These are phyloP conservation scores for Astropecten irregularis DNA, from an alignment of 53 echinoderm and acorn worm genomes.

Conservation along the genomic window DNA sequence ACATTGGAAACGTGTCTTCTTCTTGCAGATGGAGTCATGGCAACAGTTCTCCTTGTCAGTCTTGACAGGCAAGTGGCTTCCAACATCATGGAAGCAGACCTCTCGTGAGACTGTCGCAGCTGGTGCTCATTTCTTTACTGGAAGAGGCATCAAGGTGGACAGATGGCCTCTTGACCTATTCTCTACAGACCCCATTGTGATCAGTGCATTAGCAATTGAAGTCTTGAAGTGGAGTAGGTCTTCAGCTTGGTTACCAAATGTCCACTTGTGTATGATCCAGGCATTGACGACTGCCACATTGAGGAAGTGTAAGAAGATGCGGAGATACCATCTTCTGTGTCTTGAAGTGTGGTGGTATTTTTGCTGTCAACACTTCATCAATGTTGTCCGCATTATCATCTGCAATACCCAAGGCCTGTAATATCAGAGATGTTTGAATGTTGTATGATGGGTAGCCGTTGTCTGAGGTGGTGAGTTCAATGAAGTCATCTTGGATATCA, in stretches of 20 bases:
- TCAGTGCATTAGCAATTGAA: constrained; percentile 16
- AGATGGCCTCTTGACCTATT: constrained; percentile 9
- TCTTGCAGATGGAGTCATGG: constrained; percentile 23
- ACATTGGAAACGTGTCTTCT: too few species aligned
- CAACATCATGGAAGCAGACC: constrained; percentile 15
- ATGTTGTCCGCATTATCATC: too few species aligned
- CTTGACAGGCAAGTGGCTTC: constrained; percentile 31
- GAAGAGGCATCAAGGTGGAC: neutral
- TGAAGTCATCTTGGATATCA: too few species aligned
- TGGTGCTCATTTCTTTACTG: constrained; percentile 7
- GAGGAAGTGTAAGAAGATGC: too few species aligned
- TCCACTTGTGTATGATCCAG: too few species aligned
- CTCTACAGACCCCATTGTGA: neutral
- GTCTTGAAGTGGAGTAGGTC: constrained; percentile 22
- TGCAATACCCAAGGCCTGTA: too few species aligned
- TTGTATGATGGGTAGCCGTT: too few species aligned
- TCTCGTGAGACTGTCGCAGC: constrained; percentile 12
- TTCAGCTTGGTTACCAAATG: neutral
- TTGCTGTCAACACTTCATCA: too few species aligned
- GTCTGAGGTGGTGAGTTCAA: too few species aligned
- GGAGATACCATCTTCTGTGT: constrained; percentile 16
- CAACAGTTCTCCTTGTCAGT: constrained; percentile 20
- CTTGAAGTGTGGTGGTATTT: neutral
- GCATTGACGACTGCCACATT: too few species aligned
- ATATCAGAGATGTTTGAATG: too few species aligned